A percentile compares a stretch with the other conserved stretches of the same genome.
Evolutionary conservation across 1,140 invertebrate species (phyloP).

Genomic region (Phymastichus coffea): DNA sequence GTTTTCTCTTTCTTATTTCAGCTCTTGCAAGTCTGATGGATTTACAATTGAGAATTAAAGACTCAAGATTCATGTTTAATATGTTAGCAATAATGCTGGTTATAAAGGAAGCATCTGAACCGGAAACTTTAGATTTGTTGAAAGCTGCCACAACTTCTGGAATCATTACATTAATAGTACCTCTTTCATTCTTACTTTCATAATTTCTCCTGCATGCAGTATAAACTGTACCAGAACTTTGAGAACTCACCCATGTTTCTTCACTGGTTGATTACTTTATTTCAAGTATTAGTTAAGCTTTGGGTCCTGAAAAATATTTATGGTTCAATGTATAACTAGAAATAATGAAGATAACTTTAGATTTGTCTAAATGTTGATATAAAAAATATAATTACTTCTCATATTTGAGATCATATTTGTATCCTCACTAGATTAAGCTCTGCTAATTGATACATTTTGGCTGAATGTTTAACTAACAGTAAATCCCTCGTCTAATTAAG

Average conservation of each 20-base stretch:
- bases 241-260: not conserved
- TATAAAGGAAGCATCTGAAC: conserved; percentile 1
- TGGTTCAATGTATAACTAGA: conserved; percentile 1
- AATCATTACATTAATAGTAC: too few species aligned
- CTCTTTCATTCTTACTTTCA: not conserved
- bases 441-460: too few species aligned
- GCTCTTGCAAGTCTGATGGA: conserved; percentile 6
- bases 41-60: conserved; percentile 13
- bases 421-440: too few species aligned
- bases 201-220: not conserved
- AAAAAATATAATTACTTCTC: conserved; percentile 5
- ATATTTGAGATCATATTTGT: not conserved
- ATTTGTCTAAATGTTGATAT: not conserved
- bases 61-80: not conserved
- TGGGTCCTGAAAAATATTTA: not conserved
- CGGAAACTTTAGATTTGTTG: conserved; percentile 5
- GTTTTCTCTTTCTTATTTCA: conserved; percentile 3
- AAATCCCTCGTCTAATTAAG: not conserved
- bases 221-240: not conserved
- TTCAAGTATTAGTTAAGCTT: not conserved
- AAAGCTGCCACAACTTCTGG: too few species aligned
- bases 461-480: not conserved
- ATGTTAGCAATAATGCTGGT: conserved; percentile 1
- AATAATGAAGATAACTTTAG: not conserved
- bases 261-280: not conserved